These are phyloP conservation scores for Microplitis deprimator DNA, from an alignment of 2,888 invertebrate genomes.

Conservation along the genomic window DNA sequence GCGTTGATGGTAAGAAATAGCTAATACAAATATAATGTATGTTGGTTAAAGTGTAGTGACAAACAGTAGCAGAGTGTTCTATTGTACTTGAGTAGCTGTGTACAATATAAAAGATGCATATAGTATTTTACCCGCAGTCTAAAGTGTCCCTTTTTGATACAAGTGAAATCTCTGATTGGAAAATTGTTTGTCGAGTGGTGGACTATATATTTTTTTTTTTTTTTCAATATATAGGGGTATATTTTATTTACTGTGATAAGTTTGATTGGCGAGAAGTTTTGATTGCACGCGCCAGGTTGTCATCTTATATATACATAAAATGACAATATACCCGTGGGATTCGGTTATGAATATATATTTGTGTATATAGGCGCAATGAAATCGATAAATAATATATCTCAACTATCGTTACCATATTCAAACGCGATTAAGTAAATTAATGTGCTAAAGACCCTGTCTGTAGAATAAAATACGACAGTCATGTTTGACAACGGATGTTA, in stretches of 20 bases:
- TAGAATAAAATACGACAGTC: slow-evolving; percentile 1
- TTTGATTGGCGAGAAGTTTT: slow-evolving; percentile 16
- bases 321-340: slow-evolving; percentile 66
- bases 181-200: slow-evolving; percentile 8
- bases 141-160: slow-evolving; percentile 3
- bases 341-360: slow-evolving; percentile 6
- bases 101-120: not conserved
- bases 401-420: slow-evolving; percentile 39
- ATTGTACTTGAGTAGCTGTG: not conserved
- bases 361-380: slow-evolving; percentile 32
- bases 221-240: slow-evolving; percentile 38
- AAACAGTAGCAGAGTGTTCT: slow-evolving; percentile 20
- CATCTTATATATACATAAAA: slow-evolving; percentile 46
- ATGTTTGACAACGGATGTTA: slow-evolving; percentile 56
- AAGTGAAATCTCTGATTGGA: slow-evolving; percentile 2
- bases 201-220: not conserved
- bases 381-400: slow-evolving; percentile 20
- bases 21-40: slow-evolving; percentile 31
- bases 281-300: slow-evolving; percentile 30
- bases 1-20: slow-evolving; percentile 21
- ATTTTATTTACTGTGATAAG: slow-evolving; percentile 40
- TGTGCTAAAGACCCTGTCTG: slow-evolving; percentile 54
- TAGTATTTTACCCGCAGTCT: slow-evolving; percentile 25
- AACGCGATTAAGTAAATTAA: slow-evolving; percentile 59
- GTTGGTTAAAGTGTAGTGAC: slow-evolving; percentile 30